Evolutionary conservation across 2,888 invertebrate species (phyloP), one percentile per base, ranked within the genome.

Genomic region (Marronus borbonicus): DNA sequence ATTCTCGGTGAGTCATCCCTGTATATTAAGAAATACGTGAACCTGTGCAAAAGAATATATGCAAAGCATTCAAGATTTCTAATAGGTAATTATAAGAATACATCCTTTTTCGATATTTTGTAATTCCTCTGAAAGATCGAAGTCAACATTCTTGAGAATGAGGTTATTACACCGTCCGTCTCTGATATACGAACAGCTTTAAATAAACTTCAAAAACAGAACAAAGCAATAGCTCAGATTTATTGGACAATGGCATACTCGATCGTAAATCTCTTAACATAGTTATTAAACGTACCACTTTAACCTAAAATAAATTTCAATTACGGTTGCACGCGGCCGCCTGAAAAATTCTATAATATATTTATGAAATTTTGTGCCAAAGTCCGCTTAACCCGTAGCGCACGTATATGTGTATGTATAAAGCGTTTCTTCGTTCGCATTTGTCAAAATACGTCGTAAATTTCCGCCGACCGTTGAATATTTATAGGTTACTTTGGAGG

Each of bases 331-430:
- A 2, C 49, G 31, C 12, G 14, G 20, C 12, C 58, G 17, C 17
- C 49, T 49, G 36, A 72, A 72, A 50, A 72, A 72, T 72, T 39
- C 36, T 72, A 55, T 58, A 58, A 58, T 72, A 58, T 72, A 72
- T 72, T 72, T 72, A 72, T 72, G 69, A 69, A 69, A 72, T 72
- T 72, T 58, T 72, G 72, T 50, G 68, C 68, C 68, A 70, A 69
- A 69, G 69, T 69, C 69, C 28, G 14, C 39, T 65, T 10, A 14
- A 36, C 28, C 44, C 44, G 44, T 44, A 44, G 0, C 44, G 44
- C 44, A 44, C 31, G 31, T 36, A 36, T 36, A 36, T 36, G n/a
- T 10, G 39, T 31, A n/a, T 31, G 36, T 17, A 24, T 69, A 69
- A 72, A 39, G 58, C 72, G 39, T 72, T 72, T 72, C 72, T 72